Base-by-base conservation (phyloP, 2,888 invertebrate genomes). In the Limnephilus auricula region DNA sequence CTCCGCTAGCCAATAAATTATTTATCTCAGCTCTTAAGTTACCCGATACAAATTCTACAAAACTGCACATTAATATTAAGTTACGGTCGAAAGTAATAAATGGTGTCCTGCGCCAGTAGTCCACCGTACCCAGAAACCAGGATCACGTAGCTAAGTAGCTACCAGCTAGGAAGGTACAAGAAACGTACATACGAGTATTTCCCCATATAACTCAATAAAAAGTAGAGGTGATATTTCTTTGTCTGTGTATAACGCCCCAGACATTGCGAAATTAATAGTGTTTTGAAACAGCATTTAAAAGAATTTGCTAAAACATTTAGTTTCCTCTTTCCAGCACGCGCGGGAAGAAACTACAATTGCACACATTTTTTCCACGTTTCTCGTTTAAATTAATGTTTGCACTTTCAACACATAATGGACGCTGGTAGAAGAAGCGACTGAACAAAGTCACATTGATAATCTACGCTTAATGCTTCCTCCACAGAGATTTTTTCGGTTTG, bases 381-480 rank as follows among this genome's bases (percentile, higher is more conserved):
- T 86, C 86, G 32, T 65, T 86, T 65, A 65, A 86, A 86, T 86
- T 86, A 86, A 86, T 86, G 86, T 86, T 65, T 86, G 86, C 86
- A 86, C 86, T 86, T 65, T 86, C 50, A 25, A 34, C 86, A 50
- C 86, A 86, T 86, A 86, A 86, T 86, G 65, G 65, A 50, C 30
- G 65, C 86, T 34, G 86, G 86, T 32, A 50, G 30, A n/a, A 45
- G 45, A 40, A 85, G n/a, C 40, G 85, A 40, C 37, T 85, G 86
- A 86, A 86, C 86, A 86, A 85, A 86, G 86, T 86, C 65, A 85
- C 85, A 86, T 86, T 86, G 65, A 86, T 86, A 86, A 86, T 86
- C 65, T 65, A 50, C 86, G 86, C 86, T 86, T 86, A 86, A 86
- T 50, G 50, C n/a, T 86, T 65, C 50, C 86, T 32, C 50, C 31